Base-by-base conservation (phyloP, 30 jellyfish, hydroid and myxozoan species). In the Turritopsis rubra region DNA sequence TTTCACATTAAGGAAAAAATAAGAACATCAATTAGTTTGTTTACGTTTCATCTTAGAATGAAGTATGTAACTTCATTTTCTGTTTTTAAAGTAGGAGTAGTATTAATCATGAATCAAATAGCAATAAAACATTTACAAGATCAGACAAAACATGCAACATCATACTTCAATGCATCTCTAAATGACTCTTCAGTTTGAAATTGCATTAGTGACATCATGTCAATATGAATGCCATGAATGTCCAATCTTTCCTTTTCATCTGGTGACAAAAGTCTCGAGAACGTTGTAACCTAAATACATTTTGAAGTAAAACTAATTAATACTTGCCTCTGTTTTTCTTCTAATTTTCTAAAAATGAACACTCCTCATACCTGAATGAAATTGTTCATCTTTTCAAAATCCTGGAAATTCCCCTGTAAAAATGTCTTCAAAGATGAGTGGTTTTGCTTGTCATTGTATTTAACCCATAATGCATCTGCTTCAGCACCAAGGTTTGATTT, bases 251-350 rank as follows among this genome's bases (percentile, higher is more conserved):
- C 84, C 24, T 28, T 28, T 17, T 76, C 91, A 75, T 72, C 80
- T 16, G 96, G 91, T 18, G 96, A 88, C 0, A 88, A 85, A 82
- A 88, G 84, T 75, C 90, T 75, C 52, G 96, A 88, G 79, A 88
- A 88, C 16, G 96, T 88, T 7, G 96, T 82, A 8, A 88, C 91
- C 96, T 88, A 54, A 76, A 28, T n/a, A n/a, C n/a, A n/a, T n/a
- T n/a, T n/a, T n/a, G n/a, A n/a, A n/a, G n/a, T n/a, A n/a, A n/a
- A n/a, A n/a, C n/a, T n/a, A n/a, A n/a, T n/a, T n/a, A n/a, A n/a
- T n/a, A n/a, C n/a, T n/a, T n/a, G n/a, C n/a, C n/a, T n/a, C n/a
- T n/a, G n/a, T n/a, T n/a, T n/a, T n/a, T n/a, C n/a, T n/a, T n/a
- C n/a, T n/a, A n/a, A n/a, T n/a, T n/a, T n/a, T n/a, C n/a, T n/a